Evolutionary conservation across 2,113 vertebrate species (phyloP).

Genomic region (Hiodon tergisus): DNA sequence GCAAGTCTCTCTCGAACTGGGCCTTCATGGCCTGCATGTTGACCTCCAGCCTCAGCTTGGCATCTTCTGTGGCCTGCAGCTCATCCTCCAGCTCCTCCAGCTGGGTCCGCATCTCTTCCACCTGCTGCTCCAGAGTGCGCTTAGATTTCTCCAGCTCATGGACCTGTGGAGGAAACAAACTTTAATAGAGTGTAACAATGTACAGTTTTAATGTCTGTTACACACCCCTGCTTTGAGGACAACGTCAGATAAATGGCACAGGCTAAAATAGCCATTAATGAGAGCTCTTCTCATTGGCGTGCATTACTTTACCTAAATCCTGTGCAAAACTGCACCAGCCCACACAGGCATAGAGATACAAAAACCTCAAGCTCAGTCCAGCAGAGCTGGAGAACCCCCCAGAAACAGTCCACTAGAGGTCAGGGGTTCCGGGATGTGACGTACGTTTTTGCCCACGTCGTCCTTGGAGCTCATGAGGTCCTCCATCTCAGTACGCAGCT

Average conservation of each 20-base stretch:
- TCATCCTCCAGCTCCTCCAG: slow-evolving; percentile 96
- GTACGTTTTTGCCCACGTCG: slow-evolving; percentile 92
- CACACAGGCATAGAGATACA: neutral
- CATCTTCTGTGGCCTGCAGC: slow-evolving; percentile 92
- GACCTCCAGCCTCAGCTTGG: slow-evolving; percentile 91
- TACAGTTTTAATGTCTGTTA: neutral
- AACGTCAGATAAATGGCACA: too few relatives aligned
- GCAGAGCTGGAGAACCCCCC: neutral
- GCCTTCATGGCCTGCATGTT: slow-evolving; percentile 99
- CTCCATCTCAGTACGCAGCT: slow-evolving; percentile 92
- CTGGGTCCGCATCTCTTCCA: slow-evolving; percentile 94
- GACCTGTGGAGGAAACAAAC: slow-evolving; percentile 55
- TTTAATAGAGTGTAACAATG: neutral
- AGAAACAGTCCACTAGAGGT: too few relatives aligned
- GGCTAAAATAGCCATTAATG: too few relatives aligned
- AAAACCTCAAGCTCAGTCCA: neutral
- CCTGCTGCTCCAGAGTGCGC: slow-evolving; percentile 89
- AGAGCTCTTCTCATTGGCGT: too few relatives aligned
- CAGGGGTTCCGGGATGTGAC: slow-evolving; percentile 33
- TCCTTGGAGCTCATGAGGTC: slow-evolving; percentile 97
- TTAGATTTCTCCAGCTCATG: slow-evolving; percentile 97
- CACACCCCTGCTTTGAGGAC: too few relatives aligned
- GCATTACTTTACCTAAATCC: too few relatives aligned
- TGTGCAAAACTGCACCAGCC: neutral
- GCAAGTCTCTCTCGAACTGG: slow-evolving; percentile 90